Conservation (phyloP, 2,113 vertebrate genomes). For the Chaetura pelagica region DNA sequence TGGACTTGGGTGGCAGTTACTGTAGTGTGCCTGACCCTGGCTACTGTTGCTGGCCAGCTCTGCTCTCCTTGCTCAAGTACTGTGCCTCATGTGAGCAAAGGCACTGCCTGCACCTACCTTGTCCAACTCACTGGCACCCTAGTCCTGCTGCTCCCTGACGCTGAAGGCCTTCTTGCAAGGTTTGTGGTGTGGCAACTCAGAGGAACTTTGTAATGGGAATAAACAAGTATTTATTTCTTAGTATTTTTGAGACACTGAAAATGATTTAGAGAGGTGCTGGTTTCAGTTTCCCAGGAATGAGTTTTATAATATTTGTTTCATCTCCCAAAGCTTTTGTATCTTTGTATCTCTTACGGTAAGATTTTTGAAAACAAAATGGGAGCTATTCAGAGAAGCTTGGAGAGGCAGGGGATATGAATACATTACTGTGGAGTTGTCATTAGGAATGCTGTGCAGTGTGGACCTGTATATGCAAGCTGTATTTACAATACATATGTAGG, state of each 20-base stretch:
- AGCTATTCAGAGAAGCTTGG: neutral
- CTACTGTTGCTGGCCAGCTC: neutral
- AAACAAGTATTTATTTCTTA: neutral
- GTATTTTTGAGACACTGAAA: neutral
- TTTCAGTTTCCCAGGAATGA: neutral
- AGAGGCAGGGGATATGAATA: neutral
- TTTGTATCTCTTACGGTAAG: too few species aligned
- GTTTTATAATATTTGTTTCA: neutral
- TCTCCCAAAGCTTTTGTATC: neutral
- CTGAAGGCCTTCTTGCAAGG: neutral
- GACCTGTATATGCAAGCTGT: neutral
- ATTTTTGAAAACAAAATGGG: too few species aligned
- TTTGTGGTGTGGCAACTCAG: neutral
- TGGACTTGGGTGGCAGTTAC: neutral
- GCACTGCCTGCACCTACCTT: neutral
- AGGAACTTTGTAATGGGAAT: neutral
- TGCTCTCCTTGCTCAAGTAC: neutral
- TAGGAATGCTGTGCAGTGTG: neutral
- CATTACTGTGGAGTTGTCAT: neutral
- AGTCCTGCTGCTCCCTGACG: neutral
- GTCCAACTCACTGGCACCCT: rapidly evolving
- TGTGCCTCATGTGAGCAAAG: neutral
- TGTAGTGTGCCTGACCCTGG: neutral
- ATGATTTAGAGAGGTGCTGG: neutral
- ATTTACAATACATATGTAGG: neutral